Conservation (phyloP, 2,888 invertebrate genomes). For the Mongoloraphidia duomilia region DNA sequence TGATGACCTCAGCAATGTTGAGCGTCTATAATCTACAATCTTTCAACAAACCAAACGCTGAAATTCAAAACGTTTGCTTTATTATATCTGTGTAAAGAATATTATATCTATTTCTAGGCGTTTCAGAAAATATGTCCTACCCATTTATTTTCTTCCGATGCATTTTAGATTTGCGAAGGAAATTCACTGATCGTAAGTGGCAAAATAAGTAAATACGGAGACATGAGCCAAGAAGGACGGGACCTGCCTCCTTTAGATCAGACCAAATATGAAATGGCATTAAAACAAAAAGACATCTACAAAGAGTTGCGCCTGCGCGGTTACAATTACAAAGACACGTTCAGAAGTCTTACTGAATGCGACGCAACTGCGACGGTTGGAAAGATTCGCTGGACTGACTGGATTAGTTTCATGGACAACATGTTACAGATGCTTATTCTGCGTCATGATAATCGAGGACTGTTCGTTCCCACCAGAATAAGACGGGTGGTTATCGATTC, state of each 20-base stretch:
- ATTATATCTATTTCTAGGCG: too few species aligned
- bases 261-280: neutral
- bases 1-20: too few species aligned
- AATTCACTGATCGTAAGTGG: constrained; percentile 58
- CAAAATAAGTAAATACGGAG: constrained; percentile 41
- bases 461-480: constrained; percentile 53
- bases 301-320: constrained; percentile 56
- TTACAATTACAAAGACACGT: constrained; percentile 33
- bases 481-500: constrained; percentile 39
- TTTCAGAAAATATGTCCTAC: too few species aligned
- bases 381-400: constrained; percentile 38
- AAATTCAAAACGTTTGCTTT: too few species aligned
- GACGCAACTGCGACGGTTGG: constrained; percentile 20
- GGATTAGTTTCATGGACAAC: constrained; percentile 80
- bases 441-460: constrained; percentile 48
- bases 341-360: constrained; percentile 22
- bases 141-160: too few species aligned
- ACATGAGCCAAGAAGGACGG: constrained; percentile 35
- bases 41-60: too few species aligned
- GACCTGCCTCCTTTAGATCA: constrained; percentile 27
- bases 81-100: too few species aligned
- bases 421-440: constrained; percentile 73
- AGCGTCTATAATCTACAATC: too few species aligned
- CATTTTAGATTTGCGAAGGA: constrained; percentile 49
- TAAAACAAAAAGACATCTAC: constrained; percentile 47